phyloP scores from a whole-genome alignment of 2,888 invertebrate species.

The Cheiracanthium punctorium region DNA sequence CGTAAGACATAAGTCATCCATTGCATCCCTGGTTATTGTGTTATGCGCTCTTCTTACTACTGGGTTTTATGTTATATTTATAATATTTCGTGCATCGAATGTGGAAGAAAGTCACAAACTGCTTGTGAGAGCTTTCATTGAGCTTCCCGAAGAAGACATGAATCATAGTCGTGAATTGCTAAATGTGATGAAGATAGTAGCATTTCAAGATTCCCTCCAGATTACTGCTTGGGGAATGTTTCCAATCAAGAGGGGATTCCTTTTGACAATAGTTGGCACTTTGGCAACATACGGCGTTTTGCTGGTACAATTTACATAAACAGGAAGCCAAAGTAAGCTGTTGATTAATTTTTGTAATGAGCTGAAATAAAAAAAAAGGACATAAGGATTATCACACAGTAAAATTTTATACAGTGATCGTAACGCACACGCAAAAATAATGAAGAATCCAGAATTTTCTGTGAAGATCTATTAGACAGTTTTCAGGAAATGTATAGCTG shows the following conservation, averaged over 20 bases:
- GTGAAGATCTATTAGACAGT: too few relatives aligned
- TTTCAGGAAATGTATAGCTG: too few relatives aligned
- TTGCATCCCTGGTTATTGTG: constrained; percentile 34
- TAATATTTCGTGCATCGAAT: constrained; percentile 42
- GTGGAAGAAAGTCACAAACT: constrained; percentile 45
- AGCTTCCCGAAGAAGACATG: constrained; percentile 32
- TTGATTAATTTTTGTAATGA: too few relatives aligned
- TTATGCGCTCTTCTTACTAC: constrained; percentile 43
- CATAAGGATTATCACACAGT: too few relatives aligned
- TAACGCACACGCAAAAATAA: too few relatives aligned
- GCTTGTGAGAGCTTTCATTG: constrained; percentile 26
- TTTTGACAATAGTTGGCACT: constrained; percentile 53
- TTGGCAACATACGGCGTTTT: constrained; percentile 57
- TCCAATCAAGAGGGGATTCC: constrained; percentile 52
- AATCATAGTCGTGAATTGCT: constrained; percentile 26
- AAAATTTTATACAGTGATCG: too few relatives aligned
- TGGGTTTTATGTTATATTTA: constrained; percentile 40
- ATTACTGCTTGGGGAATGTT: constrained; percentile 62
- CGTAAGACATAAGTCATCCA: constrained; percentile 11
- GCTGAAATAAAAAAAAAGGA: too few relatives aligned
- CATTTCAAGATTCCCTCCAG: constrained; percentile 32
- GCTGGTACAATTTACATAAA: constrained; percentile 51
- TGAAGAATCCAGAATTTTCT: too few relatives aligned
- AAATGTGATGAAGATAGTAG: constrained; percentile 40
- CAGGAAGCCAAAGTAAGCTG: too few relatives aligned